A percentile compares a stretch with the other conserved stretches of the same genome.
Conservation (phyloP, 2,888 invertebrate species). For the Coenonympha arcania region DNA sequence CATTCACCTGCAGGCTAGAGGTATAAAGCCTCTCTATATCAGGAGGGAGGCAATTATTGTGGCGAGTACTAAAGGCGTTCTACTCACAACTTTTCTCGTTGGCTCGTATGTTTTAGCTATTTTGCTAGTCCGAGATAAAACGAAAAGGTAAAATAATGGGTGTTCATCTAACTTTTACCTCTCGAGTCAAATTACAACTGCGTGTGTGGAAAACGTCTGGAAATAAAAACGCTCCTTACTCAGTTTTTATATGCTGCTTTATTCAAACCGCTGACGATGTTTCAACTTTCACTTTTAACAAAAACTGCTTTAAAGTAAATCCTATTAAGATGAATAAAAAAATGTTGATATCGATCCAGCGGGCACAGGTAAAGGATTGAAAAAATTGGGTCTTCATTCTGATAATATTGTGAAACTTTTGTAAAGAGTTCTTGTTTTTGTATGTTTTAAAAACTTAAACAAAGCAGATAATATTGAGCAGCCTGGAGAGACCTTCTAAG, state of each 20-base stretch:
- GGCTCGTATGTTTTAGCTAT: constrained; percentile 35
- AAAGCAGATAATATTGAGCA: too few relatives aligned
- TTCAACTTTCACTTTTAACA: constrained; percentile 60
- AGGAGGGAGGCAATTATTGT: constrained; percentile 51
- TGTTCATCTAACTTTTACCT: constrained; percentile 31
- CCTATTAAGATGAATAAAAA: constrained; percentile 39
- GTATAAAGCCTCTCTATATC: constrained; percentile 37
- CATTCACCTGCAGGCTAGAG: constrained; percentile 51
- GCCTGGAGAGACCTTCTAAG: too few relatives aligned
- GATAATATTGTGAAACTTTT: not conserved
- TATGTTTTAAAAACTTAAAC: not conserved
- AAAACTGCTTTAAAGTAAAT: constrained; percentile 33
- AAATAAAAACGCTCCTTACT: constrained; percentile 14
- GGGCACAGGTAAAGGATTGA: constrained; percentile 21
- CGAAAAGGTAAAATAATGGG: constrained; percentile 32
- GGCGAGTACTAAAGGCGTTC: constrained; percentile 40
- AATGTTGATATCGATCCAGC: constrained; percentile 25
- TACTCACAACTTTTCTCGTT: constrained; percentile 46
- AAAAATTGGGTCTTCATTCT: constrained; percentile 26
- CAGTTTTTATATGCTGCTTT: constrained; percentile 10
- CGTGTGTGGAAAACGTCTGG: constrained; percentile 23
- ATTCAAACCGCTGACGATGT: constrained; percentile 6
- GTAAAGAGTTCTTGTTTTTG: not conserved
- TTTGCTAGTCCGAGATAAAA: constrained; percentile 32
- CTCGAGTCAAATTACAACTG: constrained; percentile 28